Evolutionary conservation across 2,888 invertebrate genomes (phyloP).

Genomic region (Pterostichus madidus): DNA sequence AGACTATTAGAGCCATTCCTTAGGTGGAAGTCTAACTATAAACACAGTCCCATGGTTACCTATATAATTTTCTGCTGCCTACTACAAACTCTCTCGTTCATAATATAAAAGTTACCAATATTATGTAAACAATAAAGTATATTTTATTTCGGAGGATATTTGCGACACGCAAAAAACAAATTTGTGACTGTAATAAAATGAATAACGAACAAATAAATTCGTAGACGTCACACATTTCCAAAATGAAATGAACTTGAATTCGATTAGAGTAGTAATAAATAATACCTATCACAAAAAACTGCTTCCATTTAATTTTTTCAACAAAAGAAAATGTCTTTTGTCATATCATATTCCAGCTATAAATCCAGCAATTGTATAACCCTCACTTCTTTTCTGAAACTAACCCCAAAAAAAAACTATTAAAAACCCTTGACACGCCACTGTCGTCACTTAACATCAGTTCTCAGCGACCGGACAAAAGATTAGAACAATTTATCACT

Average conservation of each 20-base stretch:
- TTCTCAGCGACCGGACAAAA: slow-evolving; percentile 28
- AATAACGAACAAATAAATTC: not conserved
- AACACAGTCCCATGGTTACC: too few relatives aligned
- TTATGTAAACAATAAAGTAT: too few relatives aligned
- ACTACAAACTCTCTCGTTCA: too few relatives aligned
- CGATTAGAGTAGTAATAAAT: not conserved
- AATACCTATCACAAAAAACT: not conserved
- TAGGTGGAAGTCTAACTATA: too few relatives aligned
- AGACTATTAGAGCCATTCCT: too few relatives aligned
- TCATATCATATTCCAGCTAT: not conserved
- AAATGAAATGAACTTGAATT: too few relatives aligned
- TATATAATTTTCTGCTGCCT: too few relatives aligned
- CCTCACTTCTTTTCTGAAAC: not conserved
- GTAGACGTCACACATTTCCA: too few relatives aligned
- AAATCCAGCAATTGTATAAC: not conserved
- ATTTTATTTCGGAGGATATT: too few relatives aligned
- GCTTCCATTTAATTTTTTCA: not conserved
- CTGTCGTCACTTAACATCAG: slow-evolving; percentile 14
- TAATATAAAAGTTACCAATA: too few relatives aligned
- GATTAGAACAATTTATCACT: slow-evolving; percentile 53
- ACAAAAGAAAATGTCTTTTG: not conserved
- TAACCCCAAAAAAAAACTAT: slow-evolving; percentile 15
- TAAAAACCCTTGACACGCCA: not conserved
- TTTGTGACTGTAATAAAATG: not conserved
- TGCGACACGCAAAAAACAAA: too few relatives aligned